These are phyloP conservation scores for Chamaea fasciata DNA, from an alignment of 2,113 vertebrate species.

Conservation along the genomic window DNA sequence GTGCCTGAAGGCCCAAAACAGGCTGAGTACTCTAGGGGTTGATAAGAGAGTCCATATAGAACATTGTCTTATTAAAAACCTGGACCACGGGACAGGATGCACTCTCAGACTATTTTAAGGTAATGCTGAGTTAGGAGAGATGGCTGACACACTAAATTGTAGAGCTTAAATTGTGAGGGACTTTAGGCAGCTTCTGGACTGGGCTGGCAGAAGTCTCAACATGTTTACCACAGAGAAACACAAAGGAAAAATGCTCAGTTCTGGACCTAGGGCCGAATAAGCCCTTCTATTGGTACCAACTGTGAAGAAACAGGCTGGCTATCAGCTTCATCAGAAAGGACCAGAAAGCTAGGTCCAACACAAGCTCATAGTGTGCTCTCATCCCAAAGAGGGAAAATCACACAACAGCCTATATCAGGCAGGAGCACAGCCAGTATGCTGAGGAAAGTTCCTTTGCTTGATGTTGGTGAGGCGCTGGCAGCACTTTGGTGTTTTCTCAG, in stretches of 20 bases:
- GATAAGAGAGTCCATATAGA: no score
- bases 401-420: neutral
- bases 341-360: neutral
- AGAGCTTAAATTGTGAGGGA: neutral
- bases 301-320: neutral
- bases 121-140: accelerated
- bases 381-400: neutral
- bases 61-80: neutral
- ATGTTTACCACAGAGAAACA: neutral
- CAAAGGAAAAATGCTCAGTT: neutral
- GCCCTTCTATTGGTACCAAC: neutral
- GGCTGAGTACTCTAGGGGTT: neutral
- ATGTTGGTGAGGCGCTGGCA: neutral
- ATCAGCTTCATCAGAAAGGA: neutral
- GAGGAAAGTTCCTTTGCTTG: neutral
- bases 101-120: neutral
- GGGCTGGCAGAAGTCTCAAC: neutral
- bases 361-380: accelerated
- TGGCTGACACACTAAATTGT: neutral
- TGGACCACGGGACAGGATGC: neutral
- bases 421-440: neutral
- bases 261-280: neutral
- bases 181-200: neutral
- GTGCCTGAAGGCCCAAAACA: neutral
- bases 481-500: neutral